Conservation (phyloP, 2,888 invertebrate genomes). For the Dyspetes luteomarginatus region DNA sequence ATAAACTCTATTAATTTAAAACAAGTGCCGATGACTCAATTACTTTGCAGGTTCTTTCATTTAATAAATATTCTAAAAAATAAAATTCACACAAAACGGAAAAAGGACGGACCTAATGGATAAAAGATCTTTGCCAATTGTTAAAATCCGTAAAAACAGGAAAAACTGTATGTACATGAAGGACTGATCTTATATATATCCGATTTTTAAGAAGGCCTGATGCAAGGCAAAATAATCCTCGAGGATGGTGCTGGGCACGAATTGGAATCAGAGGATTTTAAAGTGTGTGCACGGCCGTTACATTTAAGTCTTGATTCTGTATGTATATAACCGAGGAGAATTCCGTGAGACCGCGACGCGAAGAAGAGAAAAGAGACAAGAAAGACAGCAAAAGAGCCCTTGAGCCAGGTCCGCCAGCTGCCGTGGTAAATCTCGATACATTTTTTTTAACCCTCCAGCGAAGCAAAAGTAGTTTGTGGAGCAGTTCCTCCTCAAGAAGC, state of each 20-base stretch:
- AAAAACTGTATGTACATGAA: slow-evolving; percentile 9
- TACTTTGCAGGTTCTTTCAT: no score
- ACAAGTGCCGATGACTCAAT: no score
- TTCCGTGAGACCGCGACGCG: slow-evolving; percentile 36
- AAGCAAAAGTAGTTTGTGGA: slow-evolving; percentile 8
- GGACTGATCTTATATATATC: slow-evolving; percentile 24
- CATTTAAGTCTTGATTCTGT: slow-evolving; percentile 19
- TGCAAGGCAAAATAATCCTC: slow-evolving; percentile 37
- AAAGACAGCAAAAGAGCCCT: slow-evolving; percentile 43
- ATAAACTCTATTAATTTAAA: no score
- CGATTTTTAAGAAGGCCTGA: slow-evolving; percentile 31
- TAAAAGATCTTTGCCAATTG: slow-evolving; percentile 23
- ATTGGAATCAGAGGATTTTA: slow-evolving; percentile 56
- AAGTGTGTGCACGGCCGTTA: slow-evolving; percentile 51
- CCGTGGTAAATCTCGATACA: slow-evolving; percentile 64
- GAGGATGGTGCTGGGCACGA: slow-evolving; percentile 40
- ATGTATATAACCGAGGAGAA: slow-evolving; percentile 41
- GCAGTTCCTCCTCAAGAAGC: slow-evolving; percentile 20
- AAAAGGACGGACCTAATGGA: not conserved
- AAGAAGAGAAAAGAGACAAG: slow-evolving; percentile 7
- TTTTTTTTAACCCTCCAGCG: slow-evolving; percentile 44
- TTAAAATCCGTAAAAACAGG: slow-evolving; percentile 50
- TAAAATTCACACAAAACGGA: not conserved
- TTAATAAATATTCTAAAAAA: slow-evolving; percentile 5
- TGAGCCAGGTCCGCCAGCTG: slow-evolving; percentile 65